Evolutionary conservation across 2,797 vertebrate genomes (phyloP).

Genomic region (Eulemur mongoz): DNA sequence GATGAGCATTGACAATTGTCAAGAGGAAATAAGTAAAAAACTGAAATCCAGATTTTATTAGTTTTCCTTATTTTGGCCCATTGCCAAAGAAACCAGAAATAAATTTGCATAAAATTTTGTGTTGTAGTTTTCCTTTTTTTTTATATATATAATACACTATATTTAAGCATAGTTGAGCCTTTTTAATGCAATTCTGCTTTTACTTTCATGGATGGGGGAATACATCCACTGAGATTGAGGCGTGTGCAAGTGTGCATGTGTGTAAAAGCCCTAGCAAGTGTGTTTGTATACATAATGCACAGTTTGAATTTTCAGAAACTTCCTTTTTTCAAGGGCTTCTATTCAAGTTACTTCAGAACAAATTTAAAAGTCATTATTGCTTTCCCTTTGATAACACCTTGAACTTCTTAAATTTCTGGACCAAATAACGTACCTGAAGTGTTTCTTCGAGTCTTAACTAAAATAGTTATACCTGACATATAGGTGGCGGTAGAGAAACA

Average conservation of each 20-base stretch:
- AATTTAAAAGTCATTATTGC: neutral
- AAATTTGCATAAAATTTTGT: neutral
- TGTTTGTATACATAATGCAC: neutral
- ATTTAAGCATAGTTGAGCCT: neutral
- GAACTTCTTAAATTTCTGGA: constrained; percentile 27
- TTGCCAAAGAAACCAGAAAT: constrained; percentile 21
- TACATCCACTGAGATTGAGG: neutral
- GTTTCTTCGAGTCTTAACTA: neutral
- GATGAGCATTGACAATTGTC: neutral
- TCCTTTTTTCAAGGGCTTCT: neutral
- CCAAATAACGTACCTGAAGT: neutral
- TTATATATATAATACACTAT: neutral
- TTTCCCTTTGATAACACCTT: constrained; percentile 32
- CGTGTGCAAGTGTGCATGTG: neutral
- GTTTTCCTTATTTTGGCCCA: neutral
- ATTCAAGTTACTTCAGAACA: neutral
- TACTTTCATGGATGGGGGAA: neutral
- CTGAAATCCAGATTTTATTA: neutral
- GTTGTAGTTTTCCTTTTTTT: neutral
- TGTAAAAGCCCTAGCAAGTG: neutral
- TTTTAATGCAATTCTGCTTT: constrained; percentile 38
- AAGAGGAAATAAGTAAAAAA: constrained; percentile 41
- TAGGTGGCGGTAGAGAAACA: constrained; percentile 34
- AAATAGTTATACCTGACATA: neutral
- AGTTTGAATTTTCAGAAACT: constrained; percentile 42